Evolutionary conservation across 2,888 invertebrate genomes (phyloP), one percentile per base, ranked within the genome.

Genomic region (Argyra leucocephala): DNA sequence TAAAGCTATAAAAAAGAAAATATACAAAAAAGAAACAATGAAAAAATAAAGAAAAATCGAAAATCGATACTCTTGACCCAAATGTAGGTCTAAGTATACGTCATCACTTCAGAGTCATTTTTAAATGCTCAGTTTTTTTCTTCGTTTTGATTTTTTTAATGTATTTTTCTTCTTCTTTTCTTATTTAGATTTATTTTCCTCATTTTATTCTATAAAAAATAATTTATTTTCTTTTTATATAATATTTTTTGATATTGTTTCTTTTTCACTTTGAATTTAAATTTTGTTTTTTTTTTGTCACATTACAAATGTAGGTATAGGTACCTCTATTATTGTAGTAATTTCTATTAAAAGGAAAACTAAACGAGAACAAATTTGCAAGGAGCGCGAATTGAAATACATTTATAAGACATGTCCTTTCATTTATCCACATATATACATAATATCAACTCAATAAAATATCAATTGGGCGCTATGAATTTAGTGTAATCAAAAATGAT

Each of bases 1-100:
- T 48, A 48, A 48, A 48, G 18, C 9, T 10, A 37, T 9, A 37
- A 48, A 18, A 48, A 48, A 48, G 4, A 15, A 48, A 5, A 48
- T 18, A 48, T 18, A 18, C 18, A n/a, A 48, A 48, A 48, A 2
- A 6, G 18, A 18, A 18, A 37, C 3, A 37, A 37, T 37, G 12
- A 15, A 48, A 48, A 31, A 31, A 31, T 31, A 4, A 12, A 31
- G 48, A 48, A 18, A 48, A 48, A 48, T 48, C 48, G 48, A 48
- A 48, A 48, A 48, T 48, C 48, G 48, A 48, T 48, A 48, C 48
- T 48, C 48, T 48, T 48, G 48, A 48, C 48, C 48, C 18, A 48
- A 48, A 48, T 48, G 48, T 48, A 48, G 18, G 15, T n/a, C 48
- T 18, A 48, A 48, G 48, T 48, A n/a, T 48, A 48, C 48, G 48